These are phyloP conservation scores for Speoplatyrhinus poulsoni DNA, from an alignment of 2,113 vertebrate species.

Conservation along the genomic window DNA sequence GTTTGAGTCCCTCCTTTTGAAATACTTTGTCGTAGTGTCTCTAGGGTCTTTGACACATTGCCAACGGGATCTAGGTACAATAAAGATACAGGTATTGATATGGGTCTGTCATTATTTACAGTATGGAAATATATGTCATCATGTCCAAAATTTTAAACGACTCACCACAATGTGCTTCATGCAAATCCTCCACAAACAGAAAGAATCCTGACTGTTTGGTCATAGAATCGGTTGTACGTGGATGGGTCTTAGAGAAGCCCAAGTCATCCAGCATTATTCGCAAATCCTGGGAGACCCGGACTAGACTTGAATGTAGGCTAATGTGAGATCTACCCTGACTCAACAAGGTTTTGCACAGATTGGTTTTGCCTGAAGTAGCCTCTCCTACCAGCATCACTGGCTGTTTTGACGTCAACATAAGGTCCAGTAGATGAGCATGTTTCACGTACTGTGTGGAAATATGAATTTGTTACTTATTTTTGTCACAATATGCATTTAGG, in stretches of 20 bases:
- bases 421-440: slow-evolving; percentile 69
- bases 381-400: slow-evolving; percentile 82
- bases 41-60: slow-evolving; percentile 71
- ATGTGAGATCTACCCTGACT: slow-evolving; percentile 60
- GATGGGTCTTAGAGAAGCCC: slow-evolving; percentile 16
- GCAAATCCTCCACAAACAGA: slow-evolving; percentile 84
- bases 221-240: neutral
- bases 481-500: neutral
- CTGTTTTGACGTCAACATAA: slow-evolving; percentile 72
- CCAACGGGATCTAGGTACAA: slow-evolving; percentile 68
- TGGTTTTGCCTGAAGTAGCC: slow-evolving; percentile 78
- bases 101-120: neutral
- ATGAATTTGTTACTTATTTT: neutral
- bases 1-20: slow-evolving; percentile 66
- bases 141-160: neutral
- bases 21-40: slow-evolving; percentile 81
- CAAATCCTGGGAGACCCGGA: slow-evolving; percentile 62
- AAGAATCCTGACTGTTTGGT: slow-evolving; percentile 57
- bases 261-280: slow-evolving; percentile 64
- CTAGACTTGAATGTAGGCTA: slow-evolving; percentile 57
- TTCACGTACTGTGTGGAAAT: slow-evolving; percentile 69
- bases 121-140: neutral
- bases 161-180: slow-evolving; percentile 81
- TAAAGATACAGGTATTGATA: neutral
- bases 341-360: slow-evolving; percentile 72